phyloP scores from a whole-genome alignment of 2,888 invertebrate species.

The Saturnia pavonia region DNA sequence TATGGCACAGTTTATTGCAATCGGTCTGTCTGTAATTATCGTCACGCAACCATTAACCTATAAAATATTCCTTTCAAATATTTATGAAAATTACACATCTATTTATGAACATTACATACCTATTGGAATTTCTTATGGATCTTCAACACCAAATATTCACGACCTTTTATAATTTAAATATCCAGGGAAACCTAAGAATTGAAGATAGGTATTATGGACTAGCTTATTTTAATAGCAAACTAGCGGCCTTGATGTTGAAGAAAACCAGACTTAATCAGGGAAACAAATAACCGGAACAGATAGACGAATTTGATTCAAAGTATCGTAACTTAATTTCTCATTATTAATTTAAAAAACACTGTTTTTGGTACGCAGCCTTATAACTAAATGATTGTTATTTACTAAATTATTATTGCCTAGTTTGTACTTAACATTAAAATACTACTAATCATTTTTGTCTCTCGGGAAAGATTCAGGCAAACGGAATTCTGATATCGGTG shows the following conservation, averaged over 20 bases:
- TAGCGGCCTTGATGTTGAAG: not conserved
- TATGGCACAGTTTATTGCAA: not conserved
- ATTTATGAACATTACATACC: too few relatives aligned
- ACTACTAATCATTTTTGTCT: slow-evolving; percentile 58
- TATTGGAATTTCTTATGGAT: too few relatives aligned
- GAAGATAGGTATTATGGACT: not conserved
- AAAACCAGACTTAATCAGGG: not conserved
- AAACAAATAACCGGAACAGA: not conserved
- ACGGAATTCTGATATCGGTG: slow-evolving; percentile 80
- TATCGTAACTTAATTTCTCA: not conserved
- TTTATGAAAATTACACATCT: too few relatives aligned
- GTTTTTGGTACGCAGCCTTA: slow-evolving; percentile 9
- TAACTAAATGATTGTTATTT: not conserved
- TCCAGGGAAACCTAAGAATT: not conserved
- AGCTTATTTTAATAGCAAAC: not conserved
- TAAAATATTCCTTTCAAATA: too few relatives aligned
- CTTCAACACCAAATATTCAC: too few relatives aligned
- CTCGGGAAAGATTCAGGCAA: slow-evolving; percentile 78
- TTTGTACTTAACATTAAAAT: slow-evolving; percentile 10
- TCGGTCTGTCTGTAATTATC: not conserved
- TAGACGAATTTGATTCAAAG: not conserved
- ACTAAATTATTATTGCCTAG: not conserved
- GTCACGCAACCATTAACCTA: too few relatives aligned
- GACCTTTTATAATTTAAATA: not conserved
- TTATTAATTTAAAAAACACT: not conserved